phyloP scores from a whole-genome alignment of 2,888 invertebrate species.

The Aspidapion aeneum region DNA sequence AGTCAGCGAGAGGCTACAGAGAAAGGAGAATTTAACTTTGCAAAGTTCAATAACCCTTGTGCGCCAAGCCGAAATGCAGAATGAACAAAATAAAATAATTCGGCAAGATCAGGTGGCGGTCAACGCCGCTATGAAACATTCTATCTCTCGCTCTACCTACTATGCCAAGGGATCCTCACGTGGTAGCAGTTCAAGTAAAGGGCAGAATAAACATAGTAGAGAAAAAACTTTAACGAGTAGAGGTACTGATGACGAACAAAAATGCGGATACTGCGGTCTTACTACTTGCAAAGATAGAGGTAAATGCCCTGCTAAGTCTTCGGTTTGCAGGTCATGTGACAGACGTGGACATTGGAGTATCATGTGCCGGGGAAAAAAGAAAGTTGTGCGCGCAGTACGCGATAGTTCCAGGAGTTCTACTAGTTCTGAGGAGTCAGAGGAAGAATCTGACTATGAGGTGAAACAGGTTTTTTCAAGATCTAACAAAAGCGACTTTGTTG shows the following conservation, averaged over 20 bases:
- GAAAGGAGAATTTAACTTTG: slow-evolving; percentile 7
- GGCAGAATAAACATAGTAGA: neutral
- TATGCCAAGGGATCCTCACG: no score
- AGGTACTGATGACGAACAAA: neutral
- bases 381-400: neutral
- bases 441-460: neutral
- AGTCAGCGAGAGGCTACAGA: slow-evolving; percentile 4
- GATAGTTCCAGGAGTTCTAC: neutral
- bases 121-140: neutral
- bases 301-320: slow-evolving; percentile 7
- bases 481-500: slow-evolving; percentile 1
- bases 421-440: neutral
- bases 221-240: neutral
- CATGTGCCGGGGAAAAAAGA: neutral
- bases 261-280: slow-evolving; percentile 8
- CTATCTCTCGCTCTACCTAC: no score
- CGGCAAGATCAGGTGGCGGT: slow-evolving; percentile 3
- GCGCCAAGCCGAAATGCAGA: slow-evolving; percentile 11
- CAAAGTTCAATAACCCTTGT: neutral
- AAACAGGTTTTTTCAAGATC: neutral
- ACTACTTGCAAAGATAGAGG: slow-evolving; percentile 1
- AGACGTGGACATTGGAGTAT: slow-evolving; percentile 2
- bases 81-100: slow-evolving; percentile 6
- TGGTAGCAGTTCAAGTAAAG: neutral
- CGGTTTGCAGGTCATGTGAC: slow-evolving; percentile 1